These are phyloP conservation scores for Dastarcus helophoroides DNA, from an alignment of 2,888 invertebrate genomes.

Conservation along the genomic window DNA sequence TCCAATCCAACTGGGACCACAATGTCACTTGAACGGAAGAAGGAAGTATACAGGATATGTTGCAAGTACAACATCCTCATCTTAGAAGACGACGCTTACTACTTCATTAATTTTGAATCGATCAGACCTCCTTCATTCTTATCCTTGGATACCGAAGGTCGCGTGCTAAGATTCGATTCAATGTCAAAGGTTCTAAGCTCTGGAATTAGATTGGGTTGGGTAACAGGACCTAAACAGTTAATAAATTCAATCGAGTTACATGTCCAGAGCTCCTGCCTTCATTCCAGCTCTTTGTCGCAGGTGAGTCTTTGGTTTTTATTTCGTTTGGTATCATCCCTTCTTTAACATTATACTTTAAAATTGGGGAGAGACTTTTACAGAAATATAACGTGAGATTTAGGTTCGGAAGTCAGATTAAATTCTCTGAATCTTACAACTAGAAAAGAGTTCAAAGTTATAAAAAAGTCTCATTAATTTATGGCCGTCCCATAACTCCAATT, in stretches of 20 bases:
- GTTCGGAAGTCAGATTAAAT: too few species aligned
- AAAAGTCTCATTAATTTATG: too few species aligned
- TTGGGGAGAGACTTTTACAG: too few species aligned
- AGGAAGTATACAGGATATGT: slow-evolving; percentile 61
- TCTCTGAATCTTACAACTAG: too few species aligned
- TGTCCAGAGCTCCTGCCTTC: slow-evolving; percentile 56
- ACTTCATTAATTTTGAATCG: slow-evolving; percentile 60
- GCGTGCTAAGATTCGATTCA: slow-evolving; percentile 67
- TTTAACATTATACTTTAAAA: too few species aligned
- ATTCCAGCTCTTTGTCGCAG: slow-evolving; percentile 53
- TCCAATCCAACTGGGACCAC: slow-evolving; percentile 67
- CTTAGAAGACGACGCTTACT: slow-evolving; percentile 75
- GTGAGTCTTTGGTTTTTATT: slow-evolving; percentile 38
- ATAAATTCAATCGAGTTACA: slow-evolving; percentile 55
- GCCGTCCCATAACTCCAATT: too few species aligned
- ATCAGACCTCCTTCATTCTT: slow-evolving; percentile 54
- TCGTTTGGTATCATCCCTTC: too few species aligned
- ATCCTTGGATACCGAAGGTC: slow-evolving; percentile 61
- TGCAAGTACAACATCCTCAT: slow-evolving; percentile 67
- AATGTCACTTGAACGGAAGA: slow-evolving; percentile 50
- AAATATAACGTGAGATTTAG: too few species aligned
- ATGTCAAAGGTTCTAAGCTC: slow-evolving; percentile 64
- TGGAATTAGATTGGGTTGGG: slow-evolving; percentile 61
- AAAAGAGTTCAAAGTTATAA: too few species aligned
- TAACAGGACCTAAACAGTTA: slow-evolving; percentile 57